Conservation (phyloP, 2,113 vertebrate genomes). For the Sinocyclocheilus maitianheensis region DNA sequence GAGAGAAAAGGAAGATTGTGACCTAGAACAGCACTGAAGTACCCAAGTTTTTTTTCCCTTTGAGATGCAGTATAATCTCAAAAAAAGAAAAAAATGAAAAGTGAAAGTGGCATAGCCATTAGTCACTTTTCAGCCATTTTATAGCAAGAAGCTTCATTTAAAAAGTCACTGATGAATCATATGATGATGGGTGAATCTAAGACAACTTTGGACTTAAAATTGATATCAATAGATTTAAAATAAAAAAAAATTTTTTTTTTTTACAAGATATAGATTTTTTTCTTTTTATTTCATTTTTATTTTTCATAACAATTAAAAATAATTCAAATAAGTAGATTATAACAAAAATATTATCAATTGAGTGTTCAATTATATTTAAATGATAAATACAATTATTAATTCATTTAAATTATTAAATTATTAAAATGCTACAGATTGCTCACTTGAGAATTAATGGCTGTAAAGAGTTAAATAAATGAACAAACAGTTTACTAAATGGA, state of each 20-base stretch:
- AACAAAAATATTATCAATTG: not conserved
- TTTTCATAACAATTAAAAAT: too few species aligned
- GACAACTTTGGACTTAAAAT: too few species aligned
- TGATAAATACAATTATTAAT: not conserved
- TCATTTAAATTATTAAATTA: not conserved
- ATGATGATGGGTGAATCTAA: not conserved
- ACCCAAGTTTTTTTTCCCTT: not conserved
- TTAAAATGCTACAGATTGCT: not conserved
- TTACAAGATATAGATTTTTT: too few species aligned
- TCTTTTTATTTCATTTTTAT: too few species aligned
- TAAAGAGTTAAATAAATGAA: not conserved
- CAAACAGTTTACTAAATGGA: not conserved
- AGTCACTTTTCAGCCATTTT: constrained; percentile 1
- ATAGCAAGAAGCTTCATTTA: not conserved
- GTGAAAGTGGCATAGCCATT: not conserved
- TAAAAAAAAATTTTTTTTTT: too few species aligned
- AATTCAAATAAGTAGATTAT: not conserved
- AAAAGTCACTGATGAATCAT: not conserved
- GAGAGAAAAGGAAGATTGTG: constrained; percentile 12
- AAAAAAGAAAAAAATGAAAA: not conserved
- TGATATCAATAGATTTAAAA: too few species aligned
- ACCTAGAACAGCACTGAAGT: constrained; percentile 16
- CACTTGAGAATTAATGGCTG: too few species aligned
- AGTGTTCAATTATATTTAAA: not conserved
- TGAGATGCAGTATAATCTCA: not conserved